Conservation (phyloP, 2,888 invertebrate genomes). For the Agyllia agylla region DNA sequence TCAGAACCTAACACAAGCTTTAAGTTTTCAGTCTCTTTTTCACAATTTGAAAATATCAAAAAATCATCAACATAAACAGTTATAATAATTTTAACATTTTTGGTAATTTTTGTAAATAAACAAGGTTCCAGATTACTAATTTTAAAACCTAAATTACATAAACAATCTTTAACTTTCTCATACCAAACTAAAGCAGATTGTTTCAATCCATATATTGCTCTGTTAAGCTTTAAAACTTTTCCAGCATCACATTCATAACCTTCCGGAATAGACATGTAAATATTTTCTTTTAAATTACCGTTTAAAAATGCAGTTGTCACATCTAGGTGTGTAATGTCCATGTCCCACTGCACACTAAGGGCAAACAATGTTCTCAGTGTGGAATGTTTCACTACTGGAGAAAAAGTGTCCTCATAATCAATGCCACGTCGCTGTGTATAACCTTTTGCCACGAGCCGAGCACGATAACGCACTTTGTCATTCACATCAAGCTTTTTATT, state of each 20-base stretch:
- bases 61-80: conserved; percentile 10
- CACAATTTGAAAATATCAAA: conserved; percentile 8
- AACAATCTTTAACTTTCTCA: neutral
- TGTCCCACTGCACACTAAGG: neutral
- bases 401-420: neutral
- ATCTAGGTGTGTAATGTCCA: neutral
- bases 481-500: neutral
- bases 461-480: neutral
- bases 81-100: neutral
- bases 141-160: neutral
- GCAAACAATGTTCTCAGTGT: neutral
- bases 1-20: neutral
- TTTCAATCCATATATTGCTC: conserved; percentile 20
- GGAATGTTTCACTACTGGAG: neutral
- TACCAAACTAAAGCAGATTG: conserved; percentile 21
- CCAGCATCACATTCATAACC: neutral
- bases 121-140: neutral
- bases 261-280: neutral
- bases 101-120: neutral
- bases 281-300: neutral
- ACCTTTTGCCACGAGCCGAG: neutral
- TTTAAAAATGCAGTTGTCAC: conserved; percentile 4
- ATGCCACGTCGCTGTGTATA: neutral
- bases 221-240: conserved; percentile 29
- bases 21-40: neutral